These are phyloP conservation scores for Linnaemya vulpina DNA, from an alignment of 2,888 invertebrate genomes.

Conservation along the genomic window DNA sequence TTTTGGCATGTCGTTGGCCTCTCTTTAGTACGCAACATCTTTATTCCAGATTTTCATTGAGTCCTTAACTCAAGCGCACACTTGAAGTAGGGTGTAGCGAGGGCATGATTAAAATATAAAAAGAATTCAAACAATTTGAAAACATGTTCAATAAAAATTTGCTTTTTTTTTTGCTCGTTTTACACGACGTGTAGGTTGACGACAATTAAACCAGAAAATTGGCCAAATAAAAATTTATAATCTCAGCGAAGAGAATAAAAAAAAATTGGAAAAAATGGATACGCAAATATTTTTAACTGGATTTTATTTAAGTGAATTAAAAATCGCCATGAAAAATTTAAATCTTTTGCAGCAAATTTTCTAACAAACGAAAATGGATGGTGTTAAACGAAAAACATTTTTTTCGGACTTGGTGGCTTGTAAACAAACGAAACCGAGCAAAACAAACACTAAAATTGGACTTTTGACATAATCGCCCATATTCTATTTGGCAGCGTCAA, in stretches of 20 bases:
- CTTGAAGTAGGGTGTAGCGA: too few relatives aligned
- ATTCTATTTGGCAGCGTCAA: too few relatives aligned
- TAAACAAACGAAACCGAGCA: not conserved
- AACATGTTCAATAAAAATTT: not conserved
- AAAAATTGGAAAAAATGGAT: not conserved
- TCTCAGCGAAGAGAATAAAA: not conserved
- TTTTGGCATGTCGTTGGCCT: too few relatives aligned
- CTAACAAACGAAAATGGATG: not conserved
- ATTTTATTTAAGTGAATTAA: slow-evolving; percentile 26
- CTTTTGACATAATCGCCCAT: too few relatives aligned
- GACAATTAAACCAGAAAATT: slow-evolving; percentile 58
- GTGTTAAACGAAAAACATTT: not conserved
- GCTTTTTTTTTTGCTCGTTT: not conserved
- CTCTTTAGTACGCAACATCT: too few relatives aligned
- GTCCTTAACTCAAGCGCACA: not conserved
- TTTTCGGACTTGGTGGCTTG: not conserved
- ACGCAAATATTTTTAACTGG: not conserved
- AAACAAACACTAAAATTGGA: not conserved
- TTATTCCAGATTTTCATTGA: not conserved
- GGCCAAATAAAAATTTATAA: slow-evolving; percentile 43
- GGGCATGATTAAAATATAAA: not conserved
- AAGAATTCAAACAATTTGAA: not conserved
- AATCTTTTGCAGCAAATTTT: not conserved
- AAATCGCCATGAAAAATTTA: slow-evolving; percentile 15
- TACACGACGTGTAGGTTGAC: slow-evolving; percentile 6